phyloP scores from a whole-genome alignment of 1,140 invertebrate species.

The Xylocopa sonorina region DNA sequence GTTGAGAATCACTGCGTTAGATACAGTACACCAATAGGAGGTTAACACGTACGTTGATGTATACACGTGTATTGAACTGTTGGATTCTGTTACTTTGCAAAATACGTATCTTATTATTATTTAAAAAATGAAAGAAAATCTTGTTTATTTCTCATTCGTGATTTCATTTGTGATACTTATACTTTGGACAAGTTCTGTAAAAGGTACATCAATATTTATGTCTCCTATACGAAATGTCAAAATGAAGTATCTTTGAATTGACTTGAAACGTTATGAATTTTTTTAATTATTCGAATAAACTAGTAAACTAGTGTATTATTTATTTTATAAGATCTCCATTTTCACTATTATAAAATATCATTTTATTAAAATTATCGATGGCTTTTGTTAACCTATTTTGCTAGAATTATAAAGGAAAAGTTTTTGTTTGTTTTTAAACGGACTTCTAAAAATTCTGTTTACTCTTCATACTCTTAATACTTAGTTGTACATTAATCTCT shows the following conservation, averaged over 20 bases:
- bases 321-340: not conserved
- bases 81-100: not conserved
- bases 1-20: conserved; percentile 12
- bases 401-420: not conserved
- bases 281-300: not conserved
- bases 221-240: conserved; percentile 3
- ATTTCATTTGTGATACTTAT: conserved; percentile 37
- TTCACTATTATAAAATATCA: not conserved
- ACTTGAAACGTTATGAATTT: not conserved
- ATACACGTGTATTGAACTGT: conserved; percentile 32
- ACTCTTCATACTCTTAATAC: no score
- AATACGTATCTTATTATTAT: conserved; percentile 14
- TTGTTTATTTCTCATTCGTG: conserved; percentile 9
- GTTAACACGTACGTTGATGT: conserved; percentile 58
- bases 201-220: conserved; percentile 52
- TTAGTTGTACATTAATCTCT: conserved; percentile 10
- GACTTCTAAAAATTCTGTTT: no score
- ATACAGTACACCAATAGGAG: conserved; percentile 58
- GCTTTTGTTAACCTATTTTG: not conserved
- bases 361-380: not conserved
- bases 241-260: not conserved
- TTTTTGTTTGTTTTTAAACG: not conserved
- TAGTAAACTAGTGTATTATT: not conserved
- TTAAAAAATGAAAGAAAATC: conserved; percentile 25
- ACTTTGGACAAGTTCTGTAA: conserved; percentile 43